Evolutionary conservation across 2,888 invertebrate species (phyloP).

Genomic region (Drosophila kambysellisi): DNA sequence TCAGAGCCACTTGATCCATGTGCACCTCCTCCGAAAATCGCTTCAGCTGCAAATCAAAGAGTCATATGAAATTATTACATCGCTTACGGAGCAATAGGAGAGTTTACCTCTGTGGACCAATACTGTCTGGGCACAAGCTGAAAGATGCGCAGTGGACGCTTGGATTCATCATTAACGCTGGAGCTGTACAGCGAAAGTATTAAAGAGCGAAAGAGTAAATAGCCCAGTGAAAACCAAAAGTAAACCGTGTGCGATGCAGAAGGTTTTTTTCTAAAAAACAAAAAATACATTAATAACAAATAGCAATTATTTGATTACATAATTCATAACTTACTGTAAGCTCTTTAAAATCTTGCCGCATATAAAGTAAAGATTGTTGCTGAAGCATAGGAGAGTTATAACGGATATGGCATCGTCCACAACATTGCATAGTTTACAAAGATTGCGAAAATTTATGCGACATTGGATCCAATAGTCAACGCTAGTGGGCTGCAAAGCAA

Average conservation of each 20-base stretch:
- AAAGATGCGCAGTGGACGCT: slow-evolving; percentile 84
- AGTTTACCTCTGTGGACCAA: slow-evolving; percentile 85
- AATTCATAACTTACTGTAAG: slow-evolving; percentile 82
- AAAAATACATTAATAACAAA: neutral
- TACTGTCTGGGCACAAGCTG: slow-evolving; percentile 84
- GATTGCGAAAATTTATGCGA: slow-evolving; percentile 86
- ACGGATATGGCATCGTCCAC: slow-evolving; percentile 86
- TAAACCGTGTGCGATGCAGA: slow-evolving; percentile 85
- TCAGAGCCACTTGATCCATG: slow-evolving; percentile 83
- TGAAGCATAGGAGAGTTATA: slow-evolving; percentile 86
- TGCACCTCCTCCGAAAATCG: slow-evolving; percentile 84
- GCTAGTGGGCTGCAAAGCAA: slow-evolving; percentile 70
- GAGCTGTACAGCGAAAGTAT: slow-evolving; percentile 87
- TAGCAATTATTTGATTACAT: too few relatives aligned
- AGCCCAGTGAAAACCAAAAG: slow-evolving; percentile 87
- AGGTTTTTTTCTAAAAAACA: slow-evolving; percentile 78
- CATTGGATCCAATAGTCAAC: slow-evolving; percentile 86
- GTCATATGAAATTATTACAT: neutral
- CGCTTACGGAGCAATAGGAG: neutral
- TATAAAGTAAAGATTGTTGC: slow-evolving; percentile 87
- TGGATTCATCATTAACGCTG: slow-evolving; percentile 86
- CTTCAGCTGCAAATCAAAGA: slow-evolving; percentile 77
- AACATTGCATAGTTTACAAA: slow-evolving; percentile 86
- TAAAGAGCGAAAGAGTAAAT: slow-evolving; percentile 86
- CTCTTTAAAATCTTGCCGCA: slow-evolving; percentile 87